Percentiles rank a stretch among this genome's conserved stretches.
phyloP scores from a whole-genome alignment of 2,113 vertebrate species.

The Actenoides hombroni region DNA sequence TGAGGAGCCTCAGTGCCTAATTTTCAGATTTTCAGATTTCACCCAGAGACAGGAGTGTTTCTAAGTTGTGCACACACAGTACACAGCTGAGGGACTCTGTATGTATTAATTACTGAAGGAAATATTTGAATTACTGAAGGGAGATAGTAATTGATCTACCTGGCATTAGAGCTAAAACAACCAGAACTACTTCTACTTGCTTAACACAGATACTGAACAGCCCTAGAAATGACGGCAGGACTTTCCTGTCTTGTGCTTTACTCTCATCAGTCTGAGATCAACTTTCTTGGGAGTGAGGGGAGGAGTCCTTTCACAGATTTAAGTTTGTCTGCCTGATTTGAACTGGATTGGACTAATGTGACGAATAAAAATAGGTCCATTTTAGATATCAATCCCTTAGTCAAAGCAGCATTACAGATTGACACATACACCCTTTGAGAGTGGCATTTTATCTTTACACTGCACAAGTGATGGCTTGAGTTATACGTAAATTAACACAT shows the following conservation, averaged over 20 bases:
- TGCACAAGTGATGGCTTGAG: neutral
- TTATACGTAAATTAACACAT: neutral
- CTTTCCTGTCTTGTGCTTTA: neutral
- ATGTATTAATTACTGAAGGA: neutral
- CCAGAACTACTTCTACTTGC: neutral
- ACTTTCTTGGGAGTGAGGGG: neutral
- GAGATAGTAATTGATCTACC: neutral
- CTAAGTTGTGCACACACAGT: no score
- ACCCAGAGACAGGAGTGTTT: neutral
- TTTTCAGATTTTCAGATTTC: neutral
- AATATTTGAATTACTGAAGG: neutral
- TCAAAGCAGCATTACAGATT: neutral
- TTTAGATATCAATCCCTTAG: neutral
- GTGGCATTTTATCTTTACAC: neutral
- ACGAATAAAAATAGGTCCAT: neutral
- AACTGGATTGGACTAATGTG: neutral
- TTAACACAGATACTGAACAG: neutral
- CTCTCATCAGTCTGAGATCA: neutral
- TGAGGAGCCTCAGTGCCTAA: neutral
- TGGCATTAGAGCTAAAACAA: neutral
- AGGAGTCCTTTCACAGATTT: neutral
- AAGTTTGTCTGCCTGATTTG: neutral
- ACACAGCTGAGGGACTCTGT: neutral
- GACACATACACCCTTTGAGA: rapidly evolving
- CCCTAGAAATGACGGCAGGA: neutral